Base-by-base conservation (phyloP, 1,140 invertebrate species). In the Drosophila mayri region DNA sequence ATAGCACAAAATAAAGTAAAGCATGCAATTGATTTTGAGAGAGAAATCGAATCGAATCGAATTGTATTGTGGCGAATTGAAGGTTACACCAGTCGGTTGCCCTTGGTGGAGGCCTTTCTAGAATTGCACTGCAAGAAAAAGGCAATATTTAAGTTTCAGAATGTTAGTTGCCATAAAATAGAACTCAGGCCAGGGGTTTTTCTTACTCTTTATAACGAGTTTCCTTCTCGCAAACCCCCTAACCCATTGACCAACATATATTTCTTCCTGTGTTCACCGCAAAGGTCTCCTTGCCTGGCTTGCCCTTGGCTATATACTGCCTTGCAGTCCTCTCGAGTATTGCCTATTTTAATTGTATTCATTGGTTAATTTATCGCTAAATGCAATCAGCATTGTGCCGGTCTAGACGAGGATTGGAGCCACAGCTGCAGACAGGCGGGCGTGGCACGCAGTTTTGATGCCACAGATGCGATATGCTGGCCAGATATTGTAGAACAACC, bases 291-390 rank as follows among this genome's bases (percentile, higher is more conserved):
- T 65, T 30, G 46, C 30, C 62, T 28, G 37, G 18, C 18, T 20
- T 84, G 81, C 76, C 81, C 81, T 83, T 79, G 77, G 68, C 66
- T 35, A 44, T 35, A 44, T 52, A 25, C 20, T n/a, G 52, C 35
- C n/a, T 25, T 12, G 71, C 57, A 52, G 41, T 58, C 43, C 52
- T 38, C 76, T 38, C 76, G 49, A 43, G 67, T 72, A 72, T 49
- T 76, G 62, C 67, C 47, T 65, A 68, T 83, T 88, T 88, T 87
- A 88, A 87, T 87, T 87, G 85, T 87, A 87, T 87, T 87, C 84
- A 88, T 87, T 90, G 84, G 78, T 60, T 90, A 90, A 90, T 90
- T 90, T 90, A 90, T 90, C 85, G 85, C 62, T 73, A 70, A 90
- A 81, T 90, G 85, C 82, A 85, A 90, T 90, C 85, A 90, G 85